Conservation (phyloP, 2,888 invertebrate species). For the Hemithea aestivaria region DNA sequence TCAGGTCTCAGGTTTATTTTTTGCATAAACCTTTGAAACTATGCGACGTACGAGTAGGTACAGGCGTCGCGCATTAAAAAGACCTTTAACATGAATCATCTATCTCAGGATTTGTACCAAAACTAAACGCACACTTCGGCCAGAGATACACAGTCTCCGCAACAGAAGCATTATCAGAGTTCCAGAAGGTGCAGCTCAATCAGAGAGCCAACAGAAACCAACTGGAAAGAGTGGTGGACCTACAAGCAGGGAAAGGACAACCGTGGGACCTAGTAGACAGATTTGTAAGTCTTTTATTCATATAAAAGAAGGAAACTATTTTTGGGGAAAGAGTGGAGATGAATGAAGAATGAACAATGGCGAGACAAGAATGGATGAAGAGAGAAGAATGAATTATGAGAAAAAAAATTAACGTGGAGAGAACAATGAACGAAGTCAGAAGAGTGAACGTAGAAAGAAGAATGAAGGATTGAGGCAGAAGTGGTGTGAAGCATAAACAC, state of each 20-base stretch:
- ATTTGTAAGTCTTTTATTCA: conserved; percentile 65
- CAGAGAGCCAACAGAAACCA: conserved; percentile 80
- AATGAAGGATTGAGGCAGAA: conserved; percentile 3
- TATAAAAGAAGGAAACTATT: conserved; percentile 9
- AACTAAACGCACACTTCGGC: conserved; percentile 82
- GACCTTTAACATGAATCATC: background rate
- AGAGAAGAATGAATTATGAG: background rate
- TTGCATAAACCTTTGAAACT: too few relatives aligned
- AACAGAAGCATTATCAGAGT: conserved; percentile 85
- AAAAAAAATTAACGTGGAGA: background rate
- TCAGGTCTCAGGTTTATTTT: too few relatives aligned
- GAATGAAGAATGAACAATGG: conserved; percentile 36
- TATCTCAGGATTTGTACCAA: conserved; percentile 81
- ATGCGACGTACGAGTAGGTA: too few relatives aligned
- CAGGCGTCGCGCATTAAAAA: background rate
- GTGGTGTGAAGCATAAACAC: too few relatives aligned
- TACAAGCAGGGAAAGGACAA: conserved; percentile 81
- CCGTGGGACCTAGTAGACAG: conserved; percentile 81
- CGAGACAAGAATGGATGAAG: conserved; percentile 5
- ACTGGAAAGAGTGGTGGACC: conserved; percentile 76
- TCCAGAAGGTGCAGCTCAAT: conserved; percentile 81
- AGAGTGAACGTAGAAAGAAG: too few relatives aligned
- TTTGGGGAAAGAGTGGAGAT: conserved; percentile 33
- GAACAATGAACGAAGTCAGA: too few relatives aligned
- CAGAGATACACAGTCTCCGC: conserved; percentile 86